These are phyloP conservation scores for Centroberyx gerrardi DNA, from an alignment of 2,797 vertebrate genomes.

Conservation along the genomic window DNA sequence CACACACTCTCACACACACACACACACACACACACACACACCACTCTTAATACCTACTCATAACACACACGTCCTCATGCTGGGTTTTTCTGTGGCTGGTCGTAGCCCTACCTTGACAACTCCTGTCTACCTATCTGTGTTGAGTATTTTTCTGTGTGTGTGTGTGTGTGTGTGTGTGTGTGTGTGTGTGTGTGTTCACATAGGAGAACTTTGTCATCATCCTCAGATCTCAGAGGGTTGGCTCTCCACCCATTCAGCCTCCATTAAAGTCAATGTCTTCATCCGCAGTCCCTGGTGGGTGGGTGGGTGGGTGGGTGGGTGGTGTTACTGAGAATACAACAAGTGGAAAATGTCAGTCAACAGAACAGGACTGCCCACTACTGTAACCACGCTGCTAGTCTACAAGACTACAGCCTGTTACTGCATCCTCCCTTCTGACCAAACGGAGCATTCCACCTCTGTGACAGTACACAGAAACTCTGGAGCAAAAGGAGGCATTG, in stretches of 20 bases:
- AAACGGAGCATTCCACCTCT: slow-evolving; percentile 75
- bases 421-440: slow-evolving; percentile 70
- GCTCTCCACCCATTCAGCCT: slow-evolving; percentile 44
- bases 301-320: slow-evolving; percentile 21
- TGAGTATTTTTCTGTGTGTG: slow-evolving; percentile 11
- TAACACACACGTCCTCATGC: slow-evolving; percentile 38
- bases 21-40: slow-evolving; percentile 35
- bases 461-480: slow-evolving; percentile 21
- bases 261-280: slow-evolving; percentile 47
- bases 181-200: neutral
- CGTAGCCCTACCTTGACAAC: slow-evolving; percentile 19
- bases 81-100: slow-evolving; percentile 31
- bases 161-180: neutral
- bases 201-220: slow-evolving; percentile 15
- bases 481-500: slow-evolving; percentile 59
- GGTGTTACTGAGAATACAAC: slow-evolving; percentile 31
- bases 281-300: slow-evolving; percentile 43
- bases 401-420: slow-evolving; percentile 46
- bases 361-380: slow-evolving; percentile 25
- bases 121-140: slow-evolving; percentile 48
- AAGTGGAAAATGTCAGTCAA: slow-evolving; percentile 10
- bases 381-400: slow-evolving; percentile 25
- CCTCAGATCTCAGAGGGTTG: slow-evolving; percentile 36
- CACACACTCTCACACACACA: slow-evolving; percentile 33
- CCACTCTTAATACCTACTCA: slow-evolving; percentile 7